Evolutionary conservation across 2,888 invertebrate genomes (phyloP).

Genomic region (Autographa pulchrina): DNA sequence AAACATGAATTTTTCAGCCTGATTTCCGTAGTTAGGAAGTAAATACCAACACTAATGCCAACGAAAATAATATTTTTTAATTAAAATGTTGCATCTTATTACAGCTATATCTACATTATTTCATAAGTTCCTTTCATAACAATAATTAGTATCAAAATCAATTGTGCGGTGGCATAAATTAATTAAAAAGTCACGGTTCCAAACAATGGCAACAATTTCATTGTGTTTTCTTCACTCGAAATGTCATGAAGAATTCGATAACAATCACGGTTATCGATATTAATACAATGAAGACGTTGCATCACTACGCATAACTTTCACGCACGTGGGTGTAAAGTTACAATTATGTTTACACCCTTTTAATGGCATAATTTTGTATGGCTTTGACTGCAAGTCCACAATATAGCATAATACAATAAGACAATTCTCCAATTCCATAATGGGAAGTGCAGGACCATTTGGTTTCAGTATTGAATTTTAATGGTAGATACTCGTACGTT

Average conservation of each 20-base stretch:
- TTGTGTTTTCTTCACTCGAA: conserved; percentile 25
- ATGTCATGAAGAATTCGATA: conserved; percentile 32
- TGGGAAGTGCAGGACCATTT: no score
- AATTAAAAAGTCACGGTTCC: not conserved
- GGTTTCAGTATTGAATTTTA: no score
- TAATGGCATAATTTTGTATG: not conserved
- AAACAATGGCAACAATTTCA: conserved; percentile 39
- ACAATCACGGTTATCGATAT: conserved; percentile 43
- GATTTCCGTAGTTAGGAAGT: no score
- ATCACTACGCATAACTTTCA: conserved; percentile 17
- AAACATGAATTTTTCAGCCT: no score
- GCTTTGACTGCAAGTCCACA: not conserved
- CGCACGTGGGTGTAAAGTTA: conserved; percentile 25
- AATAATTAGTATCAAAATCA: conserved; percentile 10
- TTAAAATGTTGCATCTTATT: not conserved
- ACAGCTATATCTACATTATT: not conserved
- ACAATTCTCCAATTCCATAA: no score
- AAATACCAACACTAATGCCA: no score
- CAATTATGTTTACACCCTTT: conserved; percentile 1
- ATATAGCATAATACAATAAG: no score
- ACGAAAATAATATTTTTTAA: not conserved
- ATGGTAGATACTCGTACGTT: no score
- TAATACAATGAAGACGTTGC: conserved; percentile 42
- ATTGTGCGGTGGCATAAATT: conserved; percentile 11
- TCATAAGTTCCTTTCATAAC: not conserved